These are phyloP conservation scores for Phortica magna DNA, from an alignment of 2,888 invertebrate genomes.

Conservation along the genomic window DNA sequence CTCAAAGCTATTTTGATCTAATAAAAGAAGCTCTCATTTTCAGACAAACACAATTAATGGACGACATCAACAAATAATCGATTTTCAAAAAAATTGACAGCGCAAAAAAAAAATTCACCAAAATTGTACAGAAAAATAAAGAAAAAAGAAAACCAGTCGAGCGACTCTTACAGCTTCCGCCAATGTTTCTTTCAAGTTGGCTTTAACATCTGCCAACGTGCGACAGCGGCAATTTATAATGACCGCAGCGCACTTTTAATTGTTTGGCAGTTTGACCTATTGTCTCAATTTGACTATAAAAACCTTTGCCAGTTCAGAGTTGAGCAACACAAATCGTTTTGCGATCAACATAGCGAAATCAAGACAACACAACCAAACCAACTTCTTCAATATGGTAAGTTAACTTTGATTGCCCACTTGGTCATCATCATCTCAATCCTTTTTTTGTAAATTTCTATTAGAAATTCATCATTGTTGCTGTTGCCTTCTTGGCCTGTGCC, in stretches of 20 bases:
- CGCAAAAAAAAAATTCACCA: conserved; percentile 27
- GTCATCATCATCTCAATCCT: no score
- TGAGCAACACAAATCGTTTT: conserved; percentile 60
- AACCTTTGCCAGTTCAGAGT: conserved; percentile 52
- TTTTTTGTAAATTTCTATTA: conserved; percentile 26
- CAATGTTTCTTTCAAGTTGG: not conserved
- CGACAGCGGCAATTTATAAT: conserved; percentile 14
- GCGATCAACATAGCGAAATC: conserved; percentile 45
- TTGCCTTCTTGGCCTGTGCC: conserved; percentile 62
- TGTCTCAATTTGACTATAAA: conserved; percentile 56
- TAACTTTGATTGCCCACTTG: not conserved
- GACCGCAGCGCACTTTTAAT: not conserved
- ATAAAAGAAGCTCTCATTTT: conserved; percentile 57
- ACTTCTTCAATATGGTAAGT: conserved; percentile 53
- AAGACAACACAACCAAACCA: conserved; percentile 52
- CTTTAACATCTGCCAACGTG: not conserved
- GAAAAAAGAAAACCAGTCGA: conserved; percentile 55
- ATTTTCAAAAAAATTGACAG: conserved; percentile 12
- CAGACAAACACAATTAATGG: conserved; percentile 49
- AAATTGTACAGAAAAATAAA: conserved; percentile 9
- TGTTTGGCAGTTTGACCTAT: conserved; percentile 17
- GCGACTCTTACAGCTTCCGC: conserved; percentile 54
- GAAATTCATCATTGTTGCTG: conserved; percentile 62
- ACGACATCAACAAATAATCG: conserved; percentile 30
- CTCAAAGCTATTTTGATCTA: conserved; percentile 57